Evolutionary conservation across 2,113 vertebrate genomes (phyloP).

Genomic region (Passer domesticus): DNA sequence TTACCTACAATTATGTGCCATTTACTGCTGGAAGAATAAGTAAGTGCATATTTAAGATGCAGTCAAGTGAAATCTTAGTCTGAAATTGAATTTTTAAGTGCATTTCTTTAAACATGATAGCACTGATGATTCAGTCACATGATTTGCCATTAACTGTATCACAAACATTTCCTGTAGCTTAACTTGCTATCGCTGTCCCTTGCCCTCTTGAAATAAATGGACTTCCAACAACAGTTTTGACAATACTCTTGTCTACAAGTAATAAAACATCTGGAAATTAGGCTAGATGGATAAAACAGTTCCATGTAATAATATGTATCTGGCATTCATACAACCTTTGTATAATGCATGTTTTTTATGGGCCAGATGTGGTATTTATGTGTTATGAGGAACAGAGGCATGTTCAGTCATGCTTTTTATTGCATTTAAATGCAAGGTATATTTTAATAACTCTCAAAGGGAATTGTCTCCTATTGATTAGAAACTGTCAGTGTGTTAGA

Average conservation of each 20-base stretch:
- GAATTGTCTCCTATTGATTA: conserved; percentile 71
- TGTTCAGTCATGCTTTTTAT: conserved; percentile 77
- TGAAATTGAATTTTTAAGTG: conserved; percentile 45
- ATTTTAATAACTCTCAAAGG: conserved; percentile 77
- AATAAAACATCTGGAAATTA: conserved; percentile 81
- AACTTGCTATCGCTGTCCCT: conserved; percentile 8
- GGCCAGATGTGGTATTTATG: conserved; percentile 79
- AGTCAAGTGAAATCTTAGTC: conserved; percentile 55
- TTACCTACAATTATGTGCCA: conserved; percentile 28
- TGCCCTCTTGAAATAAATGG: conserved; percentile 67
- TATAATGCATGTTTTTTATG: conserved; percentile 71
- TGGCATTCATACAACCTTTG: conserved; percentile 72
- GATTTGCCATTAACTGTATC: conserved; percentile 47
- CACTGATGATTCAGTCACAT: conserved; percentile 36
- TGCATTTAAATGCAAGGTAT: conserved; percentile 76
- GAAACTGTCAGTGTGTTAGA: conserved; percentile 73
- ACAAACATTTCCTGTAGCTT: conserved; percentile 60
- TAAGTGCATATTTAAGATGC: conserved; percentile 34
- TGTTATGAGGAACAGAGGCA: conserved; percentile 77
- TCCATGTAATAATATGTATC: conserved; percentile 73
- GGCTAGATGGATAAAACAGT: conserved; percentile 79
- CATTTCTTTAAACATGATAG: conserved; percentile 54
- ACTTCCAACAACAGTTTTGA: conserved; percentile 70
- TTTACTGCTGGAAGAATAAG: conserved; percentile 61
- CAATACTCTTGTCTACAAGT: conserved; percentile 74